phyloP scores from a whole-genome alignment of 2,797 vertebrate species.

The Cyclopterus lumpus region DNA sequence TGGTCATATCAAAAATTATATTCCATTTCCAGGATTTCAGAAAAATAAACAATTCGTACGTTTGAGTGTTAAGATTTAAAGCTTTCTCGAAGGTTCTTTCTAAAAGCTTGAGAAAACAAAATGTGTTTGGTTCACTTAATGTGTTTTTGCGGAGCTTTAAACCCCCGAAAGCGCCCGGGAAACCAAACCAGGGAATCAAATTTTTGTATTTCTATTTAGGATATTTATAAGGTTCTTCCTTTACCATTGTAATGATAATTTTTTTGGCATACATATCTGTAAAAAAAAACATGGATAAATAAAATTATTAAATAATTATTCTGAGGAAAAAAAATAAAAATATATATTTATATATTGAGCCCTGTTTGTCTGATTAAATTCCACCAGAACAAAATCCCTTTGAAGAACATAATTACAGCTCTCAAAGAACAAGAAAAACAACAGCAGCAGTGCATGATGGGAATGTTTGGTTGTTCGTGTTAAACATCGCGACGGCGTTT shows the following conservation, averaged over 20 bases:
- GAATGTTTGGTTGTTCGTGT: conserved; percentile 26
- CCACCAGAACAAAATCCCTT: neutral
- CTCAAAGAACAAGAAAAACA: neutral
- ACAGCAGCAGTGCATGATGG: conserved; percentile 37
- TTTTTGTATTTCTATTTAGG: neutral
- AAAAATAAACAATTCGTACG: too few relatives aligned
- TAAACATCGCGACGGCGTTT: conserved; percentile 11
- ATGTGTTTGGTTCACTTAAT: neutral
- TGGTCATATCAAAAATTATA: neutral
- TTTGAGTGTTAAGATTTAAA: neutral
- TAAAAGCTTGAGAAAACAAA: neutral
- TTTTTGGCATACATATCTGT: too few relatives aligned
- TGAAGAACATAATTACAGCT: conserved; percentile 14
- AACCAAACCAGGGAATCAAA: neutral
- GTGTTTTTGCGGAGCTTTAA: neutral
- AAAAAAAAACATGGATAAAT: neutral
- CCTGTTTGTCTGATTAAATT: conserved; percentile 10
- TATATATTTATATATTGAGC: neutral
- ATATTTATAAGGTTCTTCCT: neutral
- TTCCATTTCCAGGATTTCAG: neutral
- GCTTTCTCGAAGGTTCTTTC: neutral
- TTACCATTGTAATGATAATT: neutral
- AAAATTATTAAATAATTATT: neutral
- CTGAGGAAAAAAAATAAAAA: neutral
- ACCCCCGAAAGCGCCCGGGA: neutral